Evolutionary conservation across 2,113 vertebrate genomes (phyloP).

Genomic region (Chaetops frenatus): DNA sequence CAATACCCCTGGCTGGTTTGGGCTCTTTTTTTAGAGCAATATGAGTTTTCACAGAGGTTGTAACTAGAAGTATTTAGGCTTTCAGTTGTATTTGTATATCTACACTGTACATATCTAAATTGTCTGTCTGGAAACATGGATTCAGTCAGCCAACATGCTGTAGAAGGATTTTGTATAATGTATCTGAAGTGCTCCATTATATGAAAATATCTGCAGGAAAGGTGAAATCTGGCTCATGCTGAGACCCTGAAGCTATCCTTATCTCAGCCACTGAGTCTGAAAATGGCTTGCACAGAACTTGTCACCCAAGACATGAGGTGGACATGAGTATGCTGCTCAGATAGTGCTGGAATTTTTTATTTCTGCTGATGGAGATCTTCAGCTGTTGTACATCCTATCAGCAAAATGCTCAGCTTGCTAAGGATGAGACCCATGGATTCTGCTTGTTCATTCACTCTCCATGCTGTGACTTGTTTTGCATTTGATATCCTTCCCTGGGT

Average conservation of each 20-base stretch:
- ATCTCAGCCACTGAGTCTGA: neutral
- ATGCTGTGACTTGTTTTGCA: neutral
- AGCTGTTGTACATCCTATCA: neutral
- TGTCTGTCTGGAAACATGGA: neutral
- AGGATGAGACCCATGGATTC: neutral
- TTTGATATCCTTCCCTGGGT: neutral
- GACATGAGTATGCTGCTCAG: neutral
- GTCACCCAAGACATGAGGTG: neutral
- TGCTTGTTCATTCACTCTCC: neutral
- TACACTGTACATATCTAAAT: neutral
- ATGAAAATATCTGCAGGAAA: neutral
- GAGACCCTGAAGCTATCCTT: neutral
- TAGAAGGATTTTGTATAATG: neutral
- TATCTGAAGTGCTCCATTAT: neutral
- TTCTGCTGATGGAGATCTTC: neutral
- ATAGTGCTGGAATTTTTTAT: accelerated
- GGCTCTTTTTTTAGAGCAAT: neutral
- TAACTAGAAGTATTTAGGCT: neutral
- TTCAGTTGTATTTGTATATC: neutral
- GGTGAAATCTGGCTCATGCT: neutral
- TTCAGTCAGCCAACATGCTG: neutral
- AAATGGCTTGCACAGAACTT: neutral
- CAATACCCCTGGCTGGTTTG: neutral
- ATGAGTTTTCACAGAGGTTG: neutral
- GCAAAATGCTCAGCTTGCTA: neutral